A percentile compares a stretch with the other conserved stretches of the same genome.
phyloP scores from a whole-genome alignment of 2,113 vertebrate species.

The Eulemur macaco region DNA sequence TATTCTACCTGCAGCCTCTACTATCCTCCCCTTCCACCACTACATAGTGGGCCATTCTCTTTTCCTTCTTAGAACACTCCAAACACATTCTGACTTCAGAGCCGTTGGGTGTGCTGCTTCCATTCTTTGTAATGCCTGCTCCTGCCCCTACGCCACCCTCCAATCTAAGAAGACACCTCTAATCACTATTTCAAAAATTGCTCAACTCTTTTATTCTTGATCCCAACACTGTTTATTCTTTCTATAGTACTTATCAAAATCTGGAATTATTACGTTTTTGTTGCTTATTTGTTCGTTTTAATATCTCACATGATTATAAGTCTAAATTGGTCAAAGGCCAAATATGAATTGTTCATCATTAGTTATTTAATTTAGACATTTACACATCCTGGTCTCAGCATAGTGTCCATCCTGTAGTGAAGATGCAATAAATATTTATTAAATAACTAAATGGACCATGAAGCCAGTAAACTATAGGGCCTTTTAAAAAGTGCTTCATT shows the following conservation, averaged over 20 bases:
- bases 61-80: background rate
- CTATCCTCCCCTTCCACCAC: background rate
- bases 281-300: background rate
- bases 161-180: background rate
- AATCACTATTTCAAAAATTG: background rate
- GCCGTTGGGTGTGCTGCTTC: background rate
- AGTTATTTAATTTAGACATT: background rate
- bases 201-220: background rate
- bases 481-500: background rate
- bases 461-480: background rate
- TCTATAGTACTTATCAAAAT: background rate
- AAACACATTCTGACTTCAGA: background rate
- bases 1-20: background rate
- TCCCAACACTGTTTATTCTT: background rate
- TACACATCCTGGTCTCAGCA: background rate
- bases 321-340: background rate
- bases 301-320: background rate
- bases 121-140: background rate
- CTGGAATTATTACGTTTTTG: background rate
- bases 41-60: background rate
- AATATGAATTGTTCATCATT: background rate
- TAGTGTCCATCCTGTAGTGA: background rate
- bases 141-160: too few relatives aligned
- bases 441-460: background rate
- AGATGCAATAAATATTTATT: background rate